A percentile compares a stretch with the other conserved stretches of the same genome.
phyloP scores from a whole-genome alignment of 2,113 vertebrate species.

The Paradoxurus hermaphroditus region DNA sequence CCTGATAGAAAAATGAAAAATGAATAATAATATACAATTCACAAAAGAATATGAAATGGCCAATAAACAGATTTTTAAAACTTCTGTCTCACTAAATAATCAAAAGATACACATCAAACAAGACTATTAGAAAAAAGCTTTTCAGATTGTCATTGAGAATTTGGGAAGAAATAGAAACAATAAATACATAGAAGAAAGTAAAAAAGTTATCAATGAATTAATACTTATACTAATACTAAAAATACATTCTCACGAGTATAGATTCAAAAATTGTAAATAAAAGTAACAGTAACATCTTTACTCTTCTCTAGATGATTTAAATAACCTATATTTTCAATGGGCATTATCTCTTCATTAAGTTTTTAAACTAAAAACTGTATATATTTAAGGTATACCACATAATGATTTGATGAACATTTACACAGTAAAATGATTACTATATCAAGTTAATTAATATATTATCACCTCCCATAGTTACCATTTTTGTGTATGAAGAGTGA shows the following conservation, averaged over 20 bases:
- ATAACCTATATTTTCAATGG: background rate
- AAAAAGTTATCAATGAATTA: background rate
- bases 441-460: background rate
- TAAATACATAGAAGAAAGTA: background rate
- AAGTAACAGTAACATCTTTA: background rate
- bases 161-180: background rate
- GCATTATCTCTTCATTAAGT: slow-evolving; percentile 3
- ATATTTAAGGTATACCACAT: background rate
- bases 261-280: background rate
- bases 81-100: background rate
- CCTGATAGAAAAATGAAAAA: background rate
- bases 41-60: background rate
- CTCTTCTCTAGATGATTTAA: background rate
- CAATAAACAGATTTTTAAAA: background rate
- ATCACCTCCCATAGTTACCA: background rate
- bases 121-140: background rate
- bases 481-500: background rate
- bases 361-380: background rate
- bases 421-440: background rate
- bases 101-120: background rate
- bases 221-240: background rate
- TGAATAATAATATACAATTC: background rate
- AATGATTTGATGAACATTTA: background rate
- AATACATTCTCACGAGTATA: background rate
- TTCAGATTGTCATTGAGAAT: background rate